Evolutionary conservation across 2,113 vertebrate genomes (phyloP).

Genomic region (Centropus bengalensis): DNA sequence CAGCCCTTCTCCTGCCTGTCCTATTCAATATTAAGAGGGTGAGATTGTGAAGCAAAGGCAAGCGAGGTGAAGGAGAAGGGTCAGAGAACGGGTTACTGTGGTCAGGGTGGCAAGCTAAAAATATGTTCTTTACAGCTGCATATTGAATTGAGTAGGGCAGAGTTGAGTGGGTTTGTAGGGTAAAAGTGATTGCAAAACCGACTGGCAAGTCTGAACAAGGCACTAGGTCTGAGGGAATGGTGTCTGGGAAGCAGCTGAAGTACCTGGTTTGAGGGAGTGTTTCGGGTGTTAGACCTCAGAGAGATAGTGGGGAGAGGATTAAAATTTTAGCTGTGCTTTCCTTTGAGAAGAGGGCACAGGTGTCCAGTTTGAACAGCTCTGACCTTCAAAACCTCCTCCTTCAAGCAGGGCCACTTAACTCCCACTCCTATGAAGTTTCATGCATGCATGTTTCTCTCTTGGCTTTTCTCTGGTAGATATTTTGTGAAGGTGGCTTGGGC

Average conservation of each 20-base stretch:
- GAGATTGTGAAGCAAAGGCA: background rate
- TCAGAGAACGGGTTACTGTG: conserved; percentile 13
- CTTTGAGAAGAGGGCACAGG: background rate
- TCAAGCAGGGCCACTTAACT: fast-evolving
- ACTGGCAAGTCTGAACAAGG: background rate
- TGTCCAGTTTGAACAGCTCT: background rate
- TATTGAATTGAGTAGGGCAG: conserved; percentile 3
- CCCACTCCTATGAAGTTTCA: background rate
- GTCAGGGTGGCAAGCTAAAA: conserved; percentile 33
- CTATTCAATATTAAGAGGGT: background rate
- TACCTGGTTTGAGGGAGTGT: background rate
- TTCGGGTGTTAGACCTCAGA: background rate
- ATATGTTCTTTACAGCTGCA: conserved; percentile 23
- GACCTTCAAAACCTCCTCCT: background rate
- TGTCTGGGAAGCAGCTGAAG: background rate
- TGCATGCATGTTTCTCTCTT: background rate
- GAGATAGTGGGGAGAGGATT: background rate
- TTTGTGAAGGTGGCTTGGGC: conserved; percentile 97
- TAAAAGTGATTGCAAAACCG: background rate
- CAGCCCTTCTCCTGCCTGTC: background rate
- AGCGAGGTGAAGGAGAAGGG: background rate
- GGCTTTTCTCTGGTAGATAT: conserved; percentile 80
- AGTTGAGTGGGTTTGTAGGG: background rate
- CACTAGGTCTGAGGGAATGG: fast-evolving
- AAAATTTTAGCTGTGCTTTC: background rate